Base-by-base conservation (phyloP, 2,888 invertebrate species). In the Eupithecia tripunctaria region DNA sequence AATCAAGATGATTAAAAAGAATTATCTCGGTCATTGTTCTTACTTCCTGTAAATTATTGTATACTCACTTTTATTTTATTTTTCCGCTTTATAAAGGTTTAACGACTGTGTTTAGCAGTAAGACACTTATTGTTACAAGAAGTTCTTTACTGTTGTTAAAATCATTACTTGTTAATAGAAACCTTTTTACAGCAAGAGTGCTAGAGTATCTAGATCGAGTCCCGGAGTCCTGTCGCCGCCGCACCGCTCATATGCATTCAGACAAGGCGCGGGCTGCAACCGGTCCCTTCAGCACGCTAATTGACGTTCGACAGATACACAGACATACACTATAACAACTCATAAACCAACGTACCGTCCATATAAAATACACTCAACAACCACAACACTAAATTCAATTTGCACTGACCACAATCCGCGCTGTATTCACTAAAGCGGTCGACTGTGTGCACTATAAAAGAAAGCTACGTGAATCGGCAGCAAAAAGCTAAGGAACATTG, bases 251-350 rank as follows among this genome's bases (percentile, higher is more conserved):
- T 88, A 88, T 88, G 82, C 88, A 88, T 87, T 81, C 81, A 77
- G 78, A 78, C 80, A 84, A 85, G 88, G 88, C 82, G 81, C 80
- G 84, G 85, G 86, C 82, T 78, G 84, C 78, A 84, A 92, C 93
- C 89, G 91, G 92, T 91, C 89, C 85, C 83, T 84, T 81, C 85
- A 78, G 81, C 78, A 83, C 87, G 84, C 91, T 93, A 93, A 93
- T 93, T 93, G 93, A 92, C 91, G 87, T 89, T 86, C 86, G 88
- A 89, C 90, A 90, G 89, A 77, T 74, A 73, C 71, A 69, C 69
- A 71, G 73, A 47, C 73, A 80, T 83, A 83, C 80, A 79, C 81
- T 80, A 79, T 80, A 86, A 84, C 82, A 78, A 76, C 82, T 81
- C 81, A 86, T 82, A 83, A 81, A 83, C 79, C 80, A 79, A 81